These are phyloP conservation scores for Dipodomys stephensi DNA, from an alignment of 2,113 vertebrate genomes.

Conservation along the genomic window DNA sequence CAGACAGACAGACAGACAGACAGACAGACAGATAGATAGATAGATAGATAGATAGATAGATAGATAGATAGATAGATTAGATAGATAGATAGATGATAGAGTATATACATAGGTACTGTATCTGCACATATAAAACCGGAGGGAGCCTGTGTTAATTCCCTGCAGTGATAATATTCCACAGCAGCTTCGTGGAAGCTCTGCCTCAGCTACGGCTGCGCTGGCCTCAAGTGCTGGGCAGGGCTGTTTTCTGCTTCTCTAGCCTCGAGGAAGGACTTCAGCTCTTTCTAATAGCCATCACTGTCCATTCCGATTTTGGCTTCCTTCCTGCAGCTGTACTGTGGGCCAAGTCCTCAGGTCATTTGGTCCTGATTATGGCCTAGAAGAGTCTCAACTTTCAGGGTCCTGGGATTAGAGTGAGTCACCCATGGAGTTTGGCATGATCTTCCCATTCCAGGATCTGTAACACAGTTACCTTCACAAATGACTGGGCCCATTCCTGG, in stretches of 20 bases:
- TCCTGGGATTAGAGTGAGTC: background rate
- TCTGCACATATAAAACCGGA: background rate
- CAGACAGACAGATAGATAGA: too few species aligned
- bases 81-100: too few species aligned
- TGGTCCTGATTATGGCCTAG: background rate
- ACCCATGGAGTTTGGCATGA: background rate
- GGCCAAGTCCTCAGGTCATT: background rate
- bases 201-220: background rate
- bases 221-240: background rate
- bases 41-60: too few species aligned
- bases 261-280: background rate
- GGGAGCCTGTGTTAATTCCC: background rate
- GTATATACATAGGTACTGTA: background rate
- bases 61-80: too few species aligned
- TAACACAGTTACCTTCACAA: too few species aligned
- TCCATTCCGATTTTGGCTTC: background rate
- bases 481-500: background rate
- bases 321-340: background rate
- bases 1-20: too few species aligned
- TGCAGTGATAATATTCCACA: too few species aligned
- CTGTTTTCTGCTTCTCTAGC: too few species aligned
- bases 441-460: background rate
- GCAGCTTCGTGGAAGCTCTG: background rate
- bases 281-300: background rate
- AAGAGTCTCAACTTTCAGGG: background rate